Conservation (phyloP, 2,888 invertebrate genomes). For the Lymantria dispar region DNA sequence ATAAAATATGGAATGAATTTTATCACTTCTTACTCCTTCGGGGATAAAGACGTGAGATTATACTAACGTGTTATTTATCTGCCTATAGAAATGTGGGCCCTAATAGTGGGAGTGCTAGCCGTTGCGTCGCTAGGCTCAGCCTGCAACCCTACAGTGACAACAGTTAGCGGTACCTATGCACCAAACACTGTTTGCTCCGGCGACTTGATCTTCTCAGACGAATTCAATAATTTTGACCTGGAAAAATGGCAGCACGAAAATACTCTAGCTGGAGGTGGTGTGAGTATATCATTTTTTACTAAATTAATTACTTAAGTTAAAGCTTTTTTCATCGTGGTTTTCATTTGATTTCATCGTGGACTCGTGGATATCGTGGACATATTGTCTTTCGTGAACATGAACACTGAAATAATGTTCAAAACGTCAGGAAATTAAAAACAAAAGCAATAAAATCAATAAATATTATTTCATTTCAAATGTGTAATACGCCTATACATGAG, state of each 20-base stretch:
- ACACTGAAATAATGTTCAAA: too few relatives aligned
- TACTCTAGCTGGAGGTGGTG: conserved; percentile 85
- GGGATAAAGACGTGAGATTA: neutral
- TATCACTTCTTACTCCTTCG: neutral
- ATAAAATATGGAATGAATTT: too few relatives aligned
- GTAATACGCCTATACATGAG: too few relatives aligned
- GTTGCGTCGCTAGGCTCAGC: conserved; percentile 49
- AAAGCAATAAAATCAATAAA: too few relatives aligned
- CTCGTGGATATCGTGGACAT: too few relatives aligned
- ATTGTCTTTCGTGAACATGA: too few relatives aligned
- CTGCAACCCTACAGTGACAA: conserved; percentile 71
- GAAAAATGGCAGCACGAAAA: conserved; percentile 86
- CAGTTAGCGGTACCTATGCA: conserved; percentile 76
- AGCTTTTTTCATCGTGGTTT: too few relatives aligned
- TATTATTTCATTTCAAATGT: too few relatives aligned
- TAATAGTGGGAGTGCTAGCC: conserved; percentile 45
- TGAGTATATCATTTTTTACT: conserved; percentile 50
- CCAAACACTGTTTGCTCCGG: conserved; percentile 78
- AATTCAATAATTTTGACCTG: conserved; percentile 82
- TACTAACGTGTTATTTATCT: neutral
- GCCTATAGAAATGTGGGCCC: conserved; percentile 56
- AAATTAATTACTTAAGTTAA: too few relatives aligned
- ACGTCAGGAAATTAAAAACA: too few relatives aligned
- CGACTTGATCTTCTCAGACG: conserved; percentile 83
- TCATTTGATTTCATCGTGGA: too few relatives aligned